A percentile compares a stretch with the other conserved stretches of the same genome.
These are phyloP conservation scores for Whitmania pigra DNA, from an alignment of 1,140 invertebrate genomes.

Conservation along the genomic window DNA sequence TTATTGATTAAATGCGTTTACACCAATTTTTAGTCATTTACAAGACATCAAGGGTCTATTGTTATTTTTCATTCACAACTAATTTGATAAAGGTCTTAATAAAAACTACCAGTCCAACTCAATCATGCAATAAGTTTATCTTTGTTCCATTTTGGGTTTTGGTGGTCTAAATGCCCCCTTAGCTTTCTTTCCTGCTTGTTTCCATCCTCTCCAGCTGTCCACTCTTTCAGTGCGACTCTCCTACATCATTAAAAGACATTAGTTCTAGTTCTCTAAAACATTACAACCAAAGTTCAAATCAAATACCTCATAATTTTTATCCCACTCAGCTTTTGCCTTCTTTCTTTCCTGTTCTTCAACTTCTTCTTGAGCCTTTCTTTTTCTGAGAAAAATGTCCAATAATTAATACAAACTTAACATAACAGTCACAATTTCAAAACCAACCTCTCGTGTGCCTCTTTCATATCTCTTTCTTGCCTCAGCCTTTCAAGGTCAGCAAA, in stretches of 20 bases:
- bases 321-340: constrained; percentile 82
- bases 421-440: neutral
- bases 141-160: constrained; percentile 85
- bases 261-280: too few relatives aligned
- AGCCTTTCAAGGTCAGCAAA: constrained; percentile 83
- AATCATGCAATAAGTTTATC: constrained; percentile 39
- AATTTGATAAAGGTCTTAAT: too few relatives aligned
- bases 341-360: constrained; percentile 77
- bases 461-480: constrained; percentile 59
- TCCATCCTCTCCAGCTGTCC: constrained; percentile 88
- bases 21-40: too few relatives aligned
- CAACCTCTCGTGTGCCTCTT: constrained; percentile 75
- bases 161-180: constrained; percentile 73
- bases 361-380: constrained; percentile 84
- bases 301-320: constrained; percentile 84
- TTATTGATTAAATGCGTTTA: too few relatives aligned
- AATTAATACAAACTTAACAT: neutral
- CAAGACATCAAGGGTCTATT: too few relatives aligned
- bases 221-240: constrained; percentile 85
- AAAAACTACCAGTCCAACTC: too few relatives aligned
- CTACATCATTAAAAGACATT: constrained; percentile 40
- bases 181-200: constrained; percentile 45
- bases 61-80: too few relatives aligned
- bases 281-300: too few relatives aligned
- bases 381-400: constrained; percentile 40